Conservation (phyloP, 2,888 invertebrate genomes). For the Trichopoda pennipes region DNA sequence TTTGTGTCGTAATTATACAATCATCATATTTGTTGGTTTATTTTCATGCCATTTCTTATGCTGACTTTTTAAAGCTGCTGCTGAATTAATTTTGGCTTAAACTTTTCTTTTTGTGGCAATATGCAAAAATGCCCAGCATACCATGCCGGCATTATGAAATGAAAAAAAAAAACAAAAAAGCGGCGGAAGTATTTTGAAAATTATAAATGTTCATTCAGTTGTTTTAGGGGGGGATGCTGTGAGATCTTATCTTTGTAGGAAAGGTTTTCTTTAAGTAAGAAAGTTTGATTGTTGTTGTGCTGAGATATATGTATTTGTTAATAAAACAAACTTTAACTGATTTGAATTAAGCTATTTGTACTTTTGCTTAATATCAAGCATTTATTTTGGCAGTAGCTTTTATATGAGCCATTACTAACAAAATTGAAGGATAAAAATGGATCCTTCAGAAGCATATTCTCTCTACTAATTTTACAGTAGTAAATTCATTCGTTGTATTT, state of each 20-base stretch:
- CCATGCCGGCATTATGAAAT: slow-evolving; percentile 22
- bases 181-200: slow-evolving; percentile 61
- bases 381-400: too few relatives aligned
- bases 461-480: too few relatives aligned
- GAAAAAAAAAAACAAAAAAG: slow-evolving; percentile 10
- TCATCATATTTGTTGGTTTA: slow-evolving; percentile 47
- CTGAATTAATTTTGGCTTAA: slow-evolving; percentile 10
- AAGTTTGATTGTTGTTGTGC: slow-evolving; percentile 12
- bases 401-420: too few relatives aligned
- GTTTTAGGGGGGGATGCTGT: slow-evolving; percentile 19
- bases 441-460: too few relatives aligned
- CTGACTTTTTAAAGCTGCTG: slow-evolving; percentile 11
- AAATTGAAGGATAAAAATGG: too few relatives aligned
- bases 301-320: too few relatives aligned
- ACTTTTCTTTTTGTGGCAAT: slow-evolving; percentile 27
- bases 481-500: too few relatives aligned
- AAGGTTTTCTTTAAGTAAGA: slow-evolving; percentile 47
- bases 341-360: too few relatives aligned
- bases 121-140: slow-evolving; percentile 1
- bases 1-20: slow-evolving; percentile 66
- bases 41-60: slow-evolving; percentile 34
- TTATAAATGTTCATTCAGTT: slow-evolving; percentile 42
- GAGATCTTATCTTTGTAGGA: slow-evolving; percentile 58
- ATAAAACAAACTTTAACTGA: too few relatives aligned
- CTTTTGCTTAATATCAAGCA: too few relatives aligned